A percentile compares a stretch with the other conserved stretches of the same genome.
Evolutionary conservation across 2,888 invertebrate genomes (phyloP).

Genomic region (Notocelia uddmanniana): DNA sequence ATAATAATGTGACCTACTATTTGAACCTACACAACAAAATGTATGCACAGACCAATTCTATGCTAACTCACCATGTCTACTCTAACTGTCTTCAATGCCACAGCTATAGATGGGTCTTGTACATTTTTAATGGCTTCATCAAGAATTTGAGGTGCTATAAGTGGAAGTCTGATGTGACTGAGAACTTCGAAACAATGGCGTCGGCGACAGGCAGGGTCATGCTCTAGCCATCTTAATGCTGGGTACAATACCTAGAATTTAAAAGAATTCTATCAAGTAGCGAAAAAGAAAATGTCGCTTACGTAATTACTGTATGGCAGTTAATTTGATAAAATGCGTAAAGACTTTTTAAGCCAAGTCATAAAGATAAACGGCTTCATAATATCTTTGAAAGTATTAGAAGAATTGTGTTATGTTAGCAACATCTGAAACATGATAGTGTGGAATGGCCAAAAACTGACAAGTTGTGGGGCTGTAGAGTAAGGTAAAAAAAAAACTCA

Average conservation of each 20-base stretch:
- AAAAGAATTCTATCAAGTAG: not conserved
- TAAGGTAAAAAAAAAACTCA: not conserved
- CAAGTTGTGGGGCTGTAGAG: too few relatives aligned
- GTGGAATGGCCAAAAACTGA: too few relatives aligned
- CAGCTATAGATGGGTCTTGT: conserved; percentile 92
- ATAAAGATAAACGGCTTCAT: too few relatives aligned
- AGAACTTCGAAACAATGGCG: conserved; percentile 95
- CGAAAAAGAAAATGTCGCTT: not conserved
- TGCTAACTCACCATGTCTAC: conserved; percentile 88
- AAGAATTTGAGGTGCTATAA: conserved; percentile 92
- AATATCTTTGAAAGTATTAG: too few relatives aligned
- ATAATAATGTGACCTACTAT: conserved; percentile 17
- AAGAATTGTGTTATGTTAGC: too few relatives aligned
- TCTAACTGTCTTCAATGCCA: conserved; percentile 92
- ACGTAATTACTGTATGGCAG: too few relatives aligned
- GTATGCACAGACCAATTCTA: too few relatives aligned
- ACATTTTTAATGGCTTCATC: conserved; percentile 92
- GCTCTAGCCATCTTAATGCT: conserved; percentile 94
- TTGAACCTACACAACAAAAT: conserved; percentile 6
- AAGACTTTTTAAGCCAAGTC: too few relatives aligned
- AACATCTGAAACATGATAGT: too few relatives aligned
- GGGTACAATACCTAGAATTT: conserved; percentile 90
- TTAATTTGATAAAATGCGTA: too few relatives aligned
- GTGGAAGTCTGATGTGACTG: conserved; percentile 92
- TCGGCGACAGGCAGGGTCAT: conserved; percentile 91